A percentile compares a stretch with the other conserved stretches of the same genome.
Conservation (phyloP, 2,888 invertebrate species). For the Xanthostigma xanthostigma region DNA sequence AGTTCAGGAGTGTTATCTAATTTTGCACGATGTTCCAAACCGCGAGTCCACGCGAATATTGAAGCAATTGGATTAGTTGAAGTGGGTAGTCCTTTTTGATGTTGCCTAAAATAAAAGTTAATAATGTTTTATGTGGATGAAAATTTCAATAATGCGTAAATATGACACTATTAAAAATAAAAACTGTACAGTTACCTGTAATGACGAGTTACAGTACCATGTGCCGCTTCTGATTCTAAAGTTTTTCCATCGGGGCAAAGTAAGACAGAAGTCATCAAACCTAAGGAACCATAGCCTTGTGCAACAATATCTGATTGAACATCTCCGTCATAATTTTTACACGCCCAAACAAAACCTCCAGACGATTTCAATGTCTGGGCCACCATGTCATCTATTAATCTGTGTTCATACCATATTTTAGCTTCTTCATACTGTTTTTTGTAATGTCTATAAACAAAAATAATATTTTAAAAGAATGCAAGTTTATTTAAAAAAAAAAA, state of each 20-base stretch:
- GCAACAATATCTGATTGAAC: conserved; percentile 83
- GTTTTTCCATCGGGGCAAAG: conserved; percentile 82
- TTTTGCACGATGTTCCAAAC: conserved; percentile 68
- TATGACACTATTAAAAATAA: too few species aligned
- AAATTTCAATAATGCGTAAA: too few species aligned
- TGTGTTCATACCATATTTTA: conserved; percentile 83
- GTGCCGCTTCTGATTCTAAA: conserved; percentile 82
- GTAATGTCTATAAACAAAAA: conserved; percentile 41
- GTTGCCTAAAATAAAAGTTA: conserved; percentile 48
- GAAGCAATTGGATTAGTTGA: conserved; percentile 86
- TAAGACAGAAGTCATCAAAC: conserved; percentile 82
- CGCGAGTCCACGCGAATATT: conserved; percentile 83
- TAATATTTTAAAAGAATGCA: background rate
- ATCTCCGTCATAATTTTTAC: conserved; percentile 88
- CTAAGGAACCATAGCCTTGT: conserved; percentile 63
- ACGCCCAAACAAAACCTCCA: conserved; percentile 84
- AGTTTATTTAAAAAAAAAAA: background rate
- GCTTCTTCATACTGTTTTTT: conserved; percentile 55
- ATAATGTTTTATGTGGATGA: background rate
- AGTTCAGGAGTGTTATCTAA: conserved; percentile 64
- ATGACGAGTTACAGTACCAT: conserved; percentile 83
- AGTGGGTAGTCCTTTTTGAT: conserved; percentile 73
- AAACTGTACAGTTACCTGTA: conserved; percentile 35
- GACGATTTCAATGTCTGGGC: conserved; percentile 70
- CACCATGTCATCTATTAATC: conserved; percentile 86